These are phyloP conservation scores for Sebastolobus altivelis DNA, from an alignment of 2,797 vertebrate genomes.

Conservation along the genomic window DNA sequence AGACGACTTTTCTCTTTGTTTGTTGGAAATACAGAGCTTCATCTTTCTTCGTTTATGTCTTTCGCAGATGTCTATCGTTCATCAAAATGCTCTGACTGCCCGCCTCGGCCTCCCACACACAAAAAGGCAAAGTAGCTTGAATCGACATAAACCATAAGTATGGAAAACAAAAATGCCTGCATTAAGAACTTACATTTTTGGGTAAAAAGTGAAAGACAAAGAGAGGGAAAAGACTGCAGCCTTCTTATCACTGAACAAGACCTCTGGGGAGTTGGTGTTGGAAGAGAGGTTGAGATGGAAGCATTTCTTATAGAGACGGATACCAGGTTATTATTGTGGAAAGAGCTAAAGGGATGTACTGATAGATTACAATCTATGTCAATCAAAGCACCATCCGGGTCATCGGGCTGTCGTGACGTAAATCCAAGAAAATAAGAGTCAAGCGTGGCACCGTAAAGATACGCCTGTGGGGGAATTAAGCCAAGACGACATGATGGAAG, in stretches of 20 bases:
- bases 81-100: constrained; percentile 34
- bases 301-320: constrained; percentile 26
- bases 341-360: constrained; percentile 29
- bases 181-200: constrained; percentile 22
- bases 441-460: constrained; percentile 15
- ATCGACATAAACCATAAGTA: constrained; percentile 24
- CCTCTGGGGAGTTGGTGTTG: not conserved
- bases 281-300: not conserved
- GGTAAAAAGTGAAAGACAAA: not conserved
- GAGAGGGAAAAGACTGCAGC: not conserved
- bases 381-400: constrained; percentile 51
- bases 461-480: constrained; percentile 47
- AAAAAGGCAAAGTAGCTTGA: constrained; percentile 27
- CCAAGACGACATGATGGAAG: not conserved
- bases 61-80: constrained; percentile 39
- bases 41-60: constrained; percentile 59
- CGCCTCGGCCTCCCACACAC: constrained; percentile 49
- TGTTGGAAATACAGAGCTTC: constrained; percentile 33
- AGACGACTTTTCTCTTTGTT: constrained; percentile 46
- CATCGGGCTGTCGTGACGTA: constrained; percentile 35
- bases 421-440: constrained; percentile 34
- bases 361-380: constrained; percentile 54
- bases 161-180: constrained; percentile 20
- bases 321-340: constrained; percentile 41
- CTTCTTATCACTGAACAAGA: not conserved